A percentile compares a stretch with the other conserved stretches of the same genome.
Evolutionary conservation across 2,888 invertebrate species (phyloP).

Genomic region (Diachrysia chrysitis): DNA sequence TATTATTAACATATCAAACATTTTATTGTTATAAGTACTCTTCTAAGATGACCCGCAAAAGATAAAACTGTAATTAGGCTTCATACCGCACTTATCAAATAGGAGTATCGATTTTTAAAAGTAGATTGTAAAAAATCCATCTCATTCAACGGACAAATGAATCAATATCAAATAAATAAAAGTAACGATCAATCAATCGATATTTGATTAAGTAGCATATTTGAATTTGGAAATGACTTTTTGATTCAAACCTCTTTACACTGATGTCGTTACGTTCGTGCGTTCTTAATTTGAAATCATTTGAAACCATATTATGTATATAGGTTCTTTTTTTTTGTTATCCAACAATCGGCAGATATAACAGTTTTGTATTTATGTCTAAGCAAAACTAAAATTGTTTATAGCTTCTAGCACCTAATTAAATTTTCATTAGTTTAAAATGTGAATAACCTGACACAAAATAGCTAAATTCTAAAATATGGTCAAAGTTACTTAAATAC

Average conservation of each 20-base stretch:
- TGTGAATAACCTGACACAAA: neutral
- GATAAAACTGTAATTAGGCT: slow-evolving; percentile 87
- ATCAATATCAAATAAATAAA: slow-evolving; percentile 83
- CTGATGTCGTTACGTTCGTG: slow-evolving; percentile 14
- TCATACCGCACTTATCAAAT: slow-evolving; percentile 83
- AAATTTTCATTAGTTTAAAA: neutral
- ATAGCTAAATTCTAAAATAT: neutral
- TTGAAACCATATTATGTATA: neutral
- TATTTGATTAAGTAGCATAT: slow-evolving; percentile 79
- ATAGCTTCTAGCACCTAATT: neutral
- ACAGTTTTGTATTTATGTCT: neutral
- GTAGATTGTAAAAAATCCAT: slow-evolving; percentile 81
- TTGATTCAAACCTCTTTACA: slow-evolving; percentile 36
- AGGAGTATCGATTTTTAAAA: slow-evolving; percentile 86
- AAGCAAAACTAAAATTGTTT: slow-evolving; percentile 1
- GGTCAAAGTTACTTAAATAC: neutral
- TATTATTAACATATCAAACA: slow-evolving; percentile 86
- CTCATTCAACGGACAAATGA: slow-evolving; percentile 78
- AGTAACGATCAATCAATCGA: slow-evolving; percentile 86
- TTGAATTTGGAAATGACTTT: slow-evolving; percentile 72
- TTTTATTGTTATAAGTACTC: slow-evolving; percentile 79
- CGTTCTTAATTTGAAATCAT: slow-evolving; percentile 19
- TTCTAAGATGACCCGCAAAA: slow-evolving; percentile 77
- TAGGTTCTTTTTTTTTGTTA: neutral
- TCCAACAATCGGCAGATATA: neutral